phyloP scores from a whole-genome alignment of 1,140 invertebrate species.

The Reticulitermes speratus region DNA sequence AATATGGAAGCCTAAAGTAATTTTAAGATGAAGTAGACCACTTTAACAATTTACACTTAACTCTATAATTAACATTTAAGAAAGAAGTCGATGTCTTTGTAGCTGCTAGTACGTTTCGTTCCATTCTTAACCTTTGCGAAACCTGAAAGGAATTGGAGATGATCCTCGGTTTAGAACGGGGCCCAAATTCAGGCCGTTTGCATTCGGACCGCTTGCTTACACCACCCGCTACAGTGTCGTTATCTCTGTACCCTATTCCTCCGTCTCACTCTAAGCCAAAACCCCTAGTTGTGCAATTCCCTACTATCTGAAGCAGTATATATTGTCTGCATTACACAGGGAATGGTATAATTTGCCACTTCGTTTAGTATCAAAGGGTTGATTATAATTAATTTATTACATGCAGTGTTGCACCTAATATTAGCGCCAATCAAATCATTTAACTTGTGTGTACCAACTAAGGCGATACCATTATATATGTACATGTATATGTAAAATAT shows the following conservation, averaged over 20 bases:
- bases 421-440: neutral
- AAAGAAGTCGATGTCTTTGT: neutral
- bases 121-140: neutral
- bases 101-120: neutral
- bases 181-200: slow-evolving; percentile 24
- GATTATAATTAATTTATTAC: neutral
- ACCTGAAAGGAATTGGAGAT: slow-evolving; percentile 25
- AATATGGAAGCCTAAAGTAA: no score
- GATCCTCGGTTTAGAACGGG: slow-evolving; percentile 24
- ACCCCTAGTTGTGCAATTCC: neutral
- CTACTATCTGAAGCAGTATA: neutral
- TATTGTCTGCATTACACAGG: neutral
- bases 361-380: neutral
- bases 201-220: slow-evolving; percentile 12
- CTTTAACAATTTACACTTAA: no score
- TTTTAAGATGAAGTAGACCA: no score
- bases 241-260: neutral
- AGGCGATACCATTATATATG: no score
- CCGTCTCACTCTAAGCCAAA: neutral
- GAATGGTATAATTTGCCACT: neutral
- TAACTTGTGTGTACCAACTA: neutral
- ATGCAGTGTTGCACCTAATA: neutral
- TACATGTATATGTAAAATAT: no score
- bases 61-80: no score
- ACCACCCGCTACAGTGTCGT: neutral